phyloP scores from a whole-genome alignment of 37 sponge, comb jelly and placozoan genomes.

The Oopsacas minuta region DNA sequence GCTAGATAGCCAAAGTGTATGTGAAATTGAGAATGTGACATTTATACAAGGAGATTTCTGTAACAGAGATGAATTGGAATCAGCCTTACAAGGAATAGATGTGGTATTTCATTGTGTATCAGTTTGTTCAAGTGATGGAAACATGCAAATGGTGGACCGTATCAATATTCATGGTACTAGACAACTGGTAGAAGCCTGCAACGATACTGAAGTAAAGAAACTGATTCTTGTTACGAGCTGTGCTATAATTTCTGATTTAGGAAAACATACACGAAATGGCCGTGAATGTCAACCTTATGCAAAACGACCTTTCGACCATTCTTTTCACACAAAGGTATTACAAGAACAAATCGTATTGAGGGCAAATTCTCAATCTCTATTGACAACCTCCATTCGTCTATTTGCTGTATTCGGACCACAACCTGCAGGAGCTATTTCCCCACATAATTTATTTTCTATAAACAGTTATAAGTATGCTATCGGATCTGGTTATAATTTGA shows the following conservation, averaged over 20 bases:
- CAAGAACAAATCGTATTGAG: not conserved
- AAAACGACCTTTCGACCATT: slow-evolving; percentile 10
- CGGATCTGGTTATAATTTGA: slow-evolving; percentile 47
- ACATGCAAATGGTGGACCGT: not conserved
- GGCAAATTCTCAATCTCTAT: not conserved
- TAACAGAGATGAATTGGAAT: not conserved
- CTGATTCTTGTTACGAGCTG: not conserved
- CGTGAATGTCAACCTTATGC: slow-evolving; percentile 2
- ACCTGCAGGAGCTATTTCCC: not conserved
- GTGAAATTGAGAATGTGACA: not conserved
- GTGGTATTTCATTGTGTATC: not conserved
- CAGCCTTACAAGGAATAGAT: not conserved
- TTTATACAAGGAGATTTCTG: slow-evolving; percentile 9
- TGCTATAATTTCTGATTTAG: not conserved
- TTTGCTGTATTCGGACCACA: not conserved
- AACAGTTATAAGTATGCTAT: not conserved
- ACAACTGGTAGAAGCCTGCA: not conserved
- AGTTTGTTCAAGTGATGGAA: not conserved
- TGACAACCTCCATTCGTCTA: not conserved
- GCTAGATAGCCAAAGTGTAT: not conserved
- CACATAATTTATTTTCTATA: not conserved
- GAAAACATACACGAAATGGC: not conserved
- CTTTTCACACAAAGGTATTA: not conserved
- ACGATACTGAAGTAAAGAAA: not conserved
- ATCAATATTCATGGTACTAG: not conserved